Base-by-base conservation (phyloP, 1,140 invertebrate genomes). In the Halesus radiatus region DNA sequence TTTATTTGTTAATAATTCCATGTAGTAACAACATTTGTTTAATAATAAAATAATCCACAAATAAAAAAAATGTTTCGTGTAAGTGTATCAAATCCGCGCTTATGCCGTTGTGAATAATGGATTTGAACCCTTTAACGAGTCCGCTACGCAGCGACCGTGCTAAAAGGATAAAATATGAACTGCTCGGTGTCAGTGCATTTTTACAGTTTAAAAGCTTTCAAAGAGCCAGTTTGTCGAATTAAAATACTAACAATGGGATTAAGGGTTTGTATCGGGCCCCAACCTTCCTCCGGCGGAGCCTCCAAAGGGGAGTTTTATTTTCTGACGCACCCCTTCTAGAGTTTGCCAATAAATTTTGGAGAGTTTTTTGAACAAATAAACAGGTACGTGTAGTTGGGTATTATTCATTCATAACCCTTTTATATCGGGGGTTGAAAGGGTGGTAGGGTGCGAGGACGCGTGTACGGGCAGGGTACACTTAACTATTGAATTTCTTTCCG, bases 361-460 rank as follows among this genome's bases (percentile, higher is more conserved):
- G 81, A 83, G 81, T 80, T 83, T 83, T 83, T 80, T 83, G 58
- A 68, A 62, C 81, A 80, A 70, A 83, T 80, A 83, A 83, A 83
- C 81, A 83, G 81, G 81, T 83, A 83, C 81, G 77, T 76, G 73
- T 78, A 83, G 79, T 76, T 80, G 32, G 75, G 76, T 76, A 79
- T 83, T 83, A 83, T 83, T 83, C 81, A 83, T 83, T 83, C 81
- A 83, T 83, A 83, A 80, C 81, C 81, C 79, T 79, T 80, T 79
- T 53, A 60, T 56, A 29, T 76, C 73, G 62, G 79, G 80, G 66
- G 76, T 72, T 13, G 37, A 45, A 70, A 76, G 80, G 37, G 70
- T 45, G 50, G 20, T 54, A 23, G 52, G 70, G 20, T 60, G 86
- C 86, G 50, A 87, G 85, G 64, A 92, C 92, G 37, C 93, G n/a